These are phyloP conservation scores for Meriones unguiculatus DNA, from an alignment of 2,113 vertebrate genomes.

Conservation along the genomic window DNA sequence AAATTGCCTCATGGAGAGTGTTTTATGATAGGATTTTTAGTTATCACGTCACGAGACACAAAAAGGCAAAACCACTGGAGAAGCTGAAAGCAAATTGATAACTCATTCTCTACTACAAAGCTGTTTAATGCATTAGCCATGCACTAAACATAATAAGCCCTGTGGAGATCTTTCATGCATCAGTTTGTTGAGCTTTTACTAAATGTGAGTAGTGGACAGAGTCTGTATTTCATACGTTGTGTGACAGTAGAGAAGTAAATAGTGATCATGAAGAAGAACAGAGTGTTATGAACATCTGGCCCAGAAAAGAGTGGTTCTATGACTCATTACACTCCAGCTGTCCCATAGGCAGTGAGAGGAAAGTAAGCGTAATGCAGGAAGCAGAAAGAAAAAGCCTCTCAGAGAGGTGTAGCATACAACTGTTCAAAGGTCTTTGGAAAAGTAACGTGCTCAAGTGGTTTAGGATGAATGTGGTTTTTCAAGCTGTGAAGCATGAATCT, in stretches of 20 bases:
- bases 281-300: background rate
- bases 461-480: background rate
- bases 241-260: background rate
- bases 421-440: background rate
- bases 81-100: background rate
- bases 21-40: background rate
- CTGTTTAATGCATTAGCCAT: background rate
- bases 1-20: background rate
- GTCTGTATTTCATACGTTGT: background rate
- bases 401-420: background rate
- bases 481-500: background rate
- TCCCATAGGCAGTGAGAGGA: background rate
- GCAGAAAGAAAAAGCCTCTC: background rate
- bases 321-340: background rate
- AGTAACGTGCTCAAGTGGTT: background rate
- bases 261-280: background rate
- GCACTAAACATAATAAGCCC: background rate
- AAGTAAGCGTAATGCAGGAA: background rate
- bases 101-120: background rate
- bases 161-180: background rate
- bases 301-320: background rate
- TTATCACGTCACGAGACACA: background rate
- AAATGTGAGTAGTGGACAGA: background rate
- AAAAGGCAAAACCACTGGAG: background rate
- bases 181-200: background rate